These are phyloP conservation scores for Stratiolaelaps scimitus DNA, from an alignment of 1,140 invertebrate genomes.

Conservation along the genomic window DNA sequence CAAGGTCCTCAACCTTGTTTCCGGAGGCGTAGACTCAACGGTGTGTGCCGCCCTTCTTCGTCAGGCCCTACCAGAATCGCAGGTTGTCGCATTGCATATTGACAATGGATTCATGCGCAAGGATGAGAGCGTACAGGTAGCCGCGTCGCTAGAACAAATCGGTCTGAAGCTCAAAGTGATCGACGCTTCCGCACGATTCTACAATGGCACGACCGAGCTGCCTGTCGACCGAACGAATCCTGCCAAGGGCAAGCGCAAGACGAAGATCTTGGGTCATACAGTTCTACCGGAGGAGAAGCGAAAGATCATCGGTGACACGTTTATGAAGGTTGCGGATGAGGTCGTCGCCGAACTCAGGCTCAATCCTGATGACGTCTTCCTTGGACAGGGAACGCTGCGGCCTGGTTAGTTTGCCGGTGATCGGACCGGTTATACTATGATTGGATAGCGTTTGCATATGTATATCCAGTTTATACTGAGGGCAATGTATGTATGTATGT, in stretches of 20 bases:
- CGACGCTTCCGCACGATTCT: constrained; percentile 45
- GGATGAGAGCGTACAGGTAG: constrained; percentile 77
- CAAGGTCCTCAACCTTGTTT: constrained; percentile 62
- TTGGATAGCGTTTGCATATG: no score
- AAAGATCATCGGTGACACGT: constrained; percentile 97
- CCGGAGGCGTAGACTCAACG: constrained; percentile 95
- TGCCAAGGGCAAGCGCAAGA: constrained; percentile 55
- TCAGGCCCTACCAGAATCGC: constrained; percentile 71
- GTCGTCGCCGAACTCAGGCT: constrained; percentile 65
- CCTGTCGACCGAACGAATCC: constrained; percentile 50
- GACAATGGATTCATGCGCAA: constrained; percentile 99
- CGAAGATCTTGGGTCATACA: constrained; percentile 72
- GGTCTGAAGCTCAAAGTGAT: constrained; percentile 65
- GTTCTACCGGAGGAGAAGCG: constrained; percentile 89
- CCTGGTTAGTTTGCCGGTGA: constrained; percentile 50
- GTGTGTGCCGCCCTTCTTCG: constrained; percentile 89
- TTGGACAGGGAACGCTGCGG: constrained; percentile 71
- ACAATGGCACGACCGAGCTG: constrained; percentile 60
- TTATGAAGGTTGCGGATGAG: constrained; percentile 72
- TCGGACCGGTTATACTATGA: no score
- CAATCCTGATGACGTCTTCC: constrained; percentile 67
- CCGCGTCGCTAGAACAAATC: constrained; percentile 65
- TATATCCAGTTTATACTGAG: no score
- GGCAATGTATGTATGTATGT: no score
- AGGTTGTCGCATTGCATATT: constrained; percentile 90